Evolutionary conservation across 2,797 vertebrate genomes (phyloP).

Genomic region (Galagoides demidoff): DNA sequence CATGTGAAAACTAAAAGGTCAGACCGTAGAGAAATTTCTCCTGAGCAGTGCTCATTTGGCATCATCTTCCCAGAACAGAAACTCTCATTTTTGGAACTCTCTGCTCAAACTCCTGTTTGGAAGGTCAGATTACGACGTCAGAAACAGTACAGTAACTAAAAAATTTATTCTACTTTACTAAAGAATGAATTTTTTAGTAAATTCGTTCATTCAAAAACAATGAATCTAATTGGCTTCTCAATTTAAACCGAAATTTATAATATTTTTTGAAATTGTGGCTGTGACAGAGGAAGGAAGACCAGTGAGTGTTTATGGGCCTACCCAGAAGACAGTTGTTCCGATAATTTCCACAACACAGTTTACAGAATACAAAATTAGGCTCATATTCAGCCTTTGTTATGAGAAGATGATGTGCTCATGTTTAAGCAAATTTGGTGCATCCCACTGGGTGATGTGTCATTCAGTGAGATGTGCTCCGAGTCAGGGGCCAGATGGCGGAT

Average conservation of each 20-base stretch:
- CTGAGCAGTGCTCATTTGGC: background rate
- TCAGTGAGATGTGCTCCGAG: conserved; percentile 71
- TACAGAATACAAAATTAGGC: conserved; percentile 64
- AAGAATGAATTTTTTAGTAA: background rate
- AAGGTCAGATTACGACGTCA: background rate
- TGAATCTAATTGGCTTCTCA: background rate
- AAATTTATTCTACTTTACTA: fast-evolving
- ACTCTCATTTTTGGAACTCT: background rate
- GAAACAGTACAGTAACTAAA: background rate
- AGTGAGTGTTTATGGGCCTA: background rate
- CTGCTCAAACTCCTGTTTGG: background rate
- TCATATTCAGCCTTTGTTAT: conserved; percentile 46
- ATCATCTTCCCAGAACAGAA: background rate
- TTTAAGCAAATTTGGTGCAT: conserved; percentile 72
- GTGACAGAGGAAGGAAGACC: conserved; percentile 1
- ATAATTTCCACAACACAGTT: conserved; percentile 43
- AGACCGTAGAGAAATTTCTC: background rate
- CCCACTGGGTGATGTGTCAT: conserved; percentile 74
- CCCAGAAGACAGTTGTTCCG: background rate
- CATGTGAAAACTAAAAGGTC: background rate
- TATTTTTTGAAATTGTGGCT: background rate
- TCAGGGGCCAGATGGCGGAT: conserved; percentile 91
- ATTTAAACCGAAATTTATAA: background rate
- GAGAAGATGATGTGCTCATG: conserved; percentile 59
- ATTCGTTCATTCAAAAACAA: too few species aligned